Percentiles rank a stretch among this genome's conserved stretches.
Conservation (phyloP, 2,888 invertebrate genomes). For the Nomada hirtipes region DNA sequence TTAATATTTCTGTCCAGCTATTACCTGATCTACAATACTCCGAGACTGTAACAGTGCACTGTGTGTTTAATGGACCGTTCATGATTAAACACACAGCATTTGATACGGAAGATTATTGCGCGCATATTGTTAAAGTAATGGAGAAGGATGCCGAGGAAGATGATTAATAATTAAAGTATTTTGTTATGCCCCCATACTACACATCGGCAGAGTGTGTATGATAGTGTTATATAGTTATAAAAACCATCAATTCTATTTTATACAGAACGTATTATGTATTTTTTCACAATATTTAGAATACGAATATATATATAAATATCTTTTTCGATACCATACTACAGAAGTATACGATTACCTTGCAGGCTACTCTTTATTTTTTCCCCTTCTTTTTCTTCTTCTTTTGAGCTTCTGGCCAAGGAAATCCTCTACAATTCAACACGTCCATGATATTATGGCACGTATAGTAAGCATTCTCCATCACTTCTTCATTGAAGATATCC, state of each 20-base stretch:
- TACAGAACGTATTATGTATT: constrained; percentile 29
- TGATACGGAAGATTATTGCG: constrained; percentile 79
- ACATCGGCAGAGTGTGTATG: not conserved
- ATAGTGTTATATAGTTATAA: not conserved
- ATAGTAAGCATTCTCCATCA: constrained; percentile 97
- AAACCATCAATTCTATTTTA: not conserved
- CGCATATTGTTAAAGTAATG: constrained; percentile 33
- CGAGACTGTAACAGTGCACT: constrained; percentile 89
- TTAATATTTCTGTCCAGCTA: constrained; percentile 85
- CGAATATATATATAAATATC: constrained; percentile 22
- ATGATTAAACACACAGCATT: constrained; percentile 81
- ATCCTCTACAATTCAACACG: constrained; percentile 93
- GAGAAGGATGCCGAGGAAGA: constrained; percentile 12
- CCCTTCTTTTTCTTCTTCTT: constrained; percentile 95
- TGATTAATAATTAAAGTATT: constrained; percentile 7
- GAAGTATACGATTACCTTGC: not conserved
- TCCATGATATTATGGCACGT: constrained; percentile 97
- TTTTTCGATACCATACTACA: constrained; percentile 17
- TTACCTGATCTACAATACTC: constrained; percentile 90
- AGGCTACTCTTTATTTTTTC: constrained; percentile 84
- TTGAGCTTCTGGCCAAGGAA: constrained; percentile 94
- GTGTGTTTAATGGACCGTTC: constrained; percentile 91
- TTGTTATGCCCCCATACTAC: not conserved
- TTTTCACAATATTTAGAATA: constrained; percentile 5
- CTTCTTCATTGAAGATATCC: constrained; percentile 94